Base-by-base conservation (phyloP, 2,888 invertebrate species). In the Dendrolimus pini region DNA sequence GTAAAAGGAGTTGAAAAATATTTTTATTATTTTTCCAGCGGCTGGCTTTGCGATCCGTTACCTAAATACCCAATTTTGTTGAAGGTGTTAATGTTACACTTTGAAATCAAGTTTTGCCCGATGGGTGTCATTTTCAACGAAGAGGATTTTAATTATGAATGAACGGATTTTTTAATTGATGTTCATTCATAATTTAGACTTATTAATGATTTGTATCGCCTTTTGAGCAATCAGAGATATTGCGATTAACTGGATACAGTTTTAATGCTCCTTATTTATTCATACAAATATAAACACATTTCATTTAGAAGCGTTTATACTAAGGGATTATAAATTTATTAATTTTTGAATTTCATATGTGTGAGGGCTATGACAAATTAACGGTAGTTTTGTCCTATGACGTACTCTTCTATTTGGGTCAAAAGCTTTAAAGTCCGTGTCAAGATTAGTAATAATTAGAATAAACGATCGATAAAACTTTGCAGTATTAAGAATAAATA, bases 1-100 rank as follows among this genome's bases (percentile, higher is more conserved):
- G 74, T 72, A 71, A 67, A 71, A 56, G 60, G 62, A 59, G 30
- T 3, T 61, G 65, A 64, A 65, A 60, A 60, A 56, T 64, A 69
- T 67, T 65, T 75, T 72, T 71, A 74, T 74, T 65, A 61, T 71
- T 65, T 74, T 74, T 68, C 64, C 59, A 58, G 62, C 58, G 62
- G 60, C 62, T 63, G 55, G 58, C 59, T 62, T 63, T 61, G 56
- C 57, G 60, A 55, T 61, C 53, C 54, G 58, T 60, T 60, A 55
- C 63, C 65, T 65, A 61, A 59, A 68, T 67, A 68, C 69, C 67
- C 60, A 66, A 62, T 64, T 66, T 60, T 30, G 55, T 47, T 56
- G 53, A 52, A 9, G 52, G 52, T 52, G 52, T 41, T 41, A 41
- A 12, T 18, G 12, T 12, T 47, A 47, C 47, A 47, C 30, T 30